phyloP scores from a whole-genome alignment of 1,140 invertebrate species.

The Anoplolepis gracilipes region DNA sequence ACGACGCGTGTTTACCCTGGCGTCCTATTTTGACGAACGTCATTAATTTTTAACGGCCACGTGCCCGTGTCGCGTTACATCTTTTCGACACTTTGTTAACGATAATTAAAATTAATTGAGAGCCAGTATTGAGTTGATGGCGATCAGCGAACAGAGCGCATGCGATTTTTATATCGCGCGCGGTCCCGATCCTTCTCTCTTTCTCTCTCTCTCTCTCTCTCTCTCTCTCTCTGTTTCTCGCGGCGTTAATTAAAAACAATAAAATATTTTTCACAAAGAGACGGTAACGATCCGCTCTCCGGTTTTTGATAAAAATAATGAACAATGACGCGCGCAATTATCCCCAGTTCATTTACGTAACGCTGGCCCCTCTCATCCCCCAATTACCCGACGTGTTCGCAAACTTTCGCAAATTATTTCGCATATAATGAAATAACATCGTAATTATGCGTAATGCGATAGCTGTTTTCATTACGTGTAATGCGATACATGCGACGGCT shows the following conservation, averaged over 20 bases:
- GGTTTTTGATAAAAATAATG: constrained; percentile 53
- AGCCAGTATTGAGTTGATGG: constrained; percentile 26
- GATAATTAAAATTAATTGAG: constrained; percentile 63
- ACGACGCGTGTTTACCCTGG: constrained; percentile 43
- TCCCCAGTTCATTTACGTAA: constrained; percentile 54
- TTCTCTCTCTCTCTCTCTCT: too few relatives aligned
- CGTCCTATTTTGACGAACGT: constrained; percentile 59
- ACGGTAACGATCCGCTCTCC: constrained; percentile 22
- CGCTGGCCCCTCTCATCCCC: constrained; percentile 16
- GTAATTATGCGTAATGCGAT: constrained; percentile 63
- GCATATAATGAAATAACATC: constrained; percentile 61
- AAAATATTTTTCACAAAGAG: constrained; percentile 56
- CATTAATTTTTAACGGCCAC: constrained; percentile 58
- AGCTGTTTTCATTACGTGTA: constrained; percentile 62
- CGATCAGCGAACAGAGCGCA: neutral
- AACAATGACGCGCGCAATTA: constrained; percentile 60
- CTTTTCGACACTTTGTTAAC: constrained; percentile 58
- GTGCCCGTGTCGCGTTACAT: constrained; percentile 42
- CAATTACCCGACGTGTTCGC: constrained; percentile 38
- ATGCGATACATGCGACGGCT: constrained; percentile 56
- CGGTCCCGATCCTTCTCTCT: too few relatives aligned
- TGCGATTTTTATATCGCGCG: constrained; percentile 29
- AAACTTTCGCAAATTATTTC: constrained; percentile 63
- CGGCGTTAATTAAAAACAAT: constrained; percentile 56
- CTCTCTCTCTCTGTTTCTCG: neutral